Conservation (phyloP, 2,888 invertebrate genomes). For the Digitonthophagus gazella region DNA sequence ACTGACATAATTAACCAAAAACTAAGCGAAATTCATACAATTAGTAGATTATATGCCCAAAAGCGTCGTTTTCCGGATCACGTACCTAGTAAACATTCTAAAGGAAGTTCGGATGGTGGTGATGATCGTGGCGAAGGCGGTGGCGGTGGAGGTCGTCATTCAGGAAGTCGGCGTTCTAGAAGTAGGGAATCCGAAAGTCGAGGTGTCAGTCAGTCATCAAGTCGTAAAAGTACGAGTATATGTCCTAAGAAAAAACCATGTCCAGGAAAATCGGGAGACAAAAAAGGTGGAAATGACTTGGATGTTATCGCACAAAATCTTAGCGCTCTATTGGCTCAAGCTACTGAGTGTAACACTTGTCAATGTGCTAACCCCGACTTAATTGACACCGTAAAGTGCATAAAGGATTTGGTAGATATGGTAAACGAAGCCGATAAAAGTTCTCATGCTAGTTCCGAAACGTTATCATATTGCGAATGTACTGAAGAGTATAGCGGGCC, state of each 20-base stretch:
- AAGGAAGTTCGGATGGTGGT: neutral
- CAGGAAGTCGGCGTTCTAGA: neutral
- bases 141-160: neutral
- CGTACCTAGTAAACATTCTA: neutral
- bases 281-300: slow-evolving; percentile 20
- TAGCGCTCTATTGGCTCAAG: slow-evolving; percentile 30
- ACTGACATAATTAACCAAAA: slow-evolving; percentile 48
- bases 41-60: slow-evolving; percentile 29
- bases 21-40: slow-evolving; percentile 46
- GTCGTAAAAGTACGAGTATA: neutral
- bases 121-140: neutral
- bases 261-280: slow-evolving; percentile 8
- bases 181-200: too few relatives aligned
- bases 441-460: neutral
- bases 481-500: slow-evolving; percentile 1
- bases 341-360: slow-evolving; percentile 26
- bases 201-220: too few relatives aligned
- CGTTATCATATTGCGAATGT: slow-evolving; percentile 1
- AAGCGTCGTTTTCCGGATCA: neutral
- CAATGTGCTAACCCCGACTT: slow-evolving; percentile 34
- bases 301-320: slow-evolving; percentile 31
- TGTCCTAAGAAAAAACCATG: neutral
- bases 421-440: slow-evolving; percentile 28
- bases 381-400: slow-evolving; percentile 41
- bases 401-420: slow-evolving; percentile 44